A percentile compares a stretch with the other conserved stretches of the same genome.
phyloP scores from a whole-genome alignment of 2,888 invertebrate species.

The Meliscaeva auricollis region DNA sequence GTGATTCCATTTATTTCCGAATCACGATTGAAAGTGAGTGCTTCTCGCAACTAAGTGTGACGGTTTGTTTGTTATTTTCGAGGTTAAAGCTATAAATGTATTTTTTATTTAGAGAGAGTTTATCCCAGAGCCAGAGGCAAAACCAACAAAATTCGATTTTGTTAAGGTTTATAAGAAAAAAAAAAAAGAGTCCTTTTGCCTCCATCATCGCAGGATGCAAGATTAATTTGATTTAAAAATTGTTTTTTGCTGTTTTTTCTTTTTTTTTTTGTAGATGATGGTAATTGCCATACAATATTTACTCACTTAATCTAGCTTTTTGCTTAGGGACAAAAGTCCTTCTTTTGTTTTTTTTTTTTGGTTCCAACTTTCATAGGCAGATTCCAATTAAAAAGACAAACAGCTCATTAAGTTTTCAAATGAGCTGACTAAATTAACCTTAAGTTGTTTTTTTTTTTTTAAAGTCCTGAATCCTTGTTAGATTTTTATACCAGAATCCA shows the following conservation, averaged over 20 bases:
- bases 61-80: background rate
- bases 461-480: background rate
- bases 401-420: slow-evolving; percentile 58
- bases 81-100: background rate
- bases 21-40: slow-evolving; percentile 36
- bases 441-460: slow-evolving; percentile 29
- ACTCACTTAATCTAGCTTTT: slow-evolving; percentile 12
- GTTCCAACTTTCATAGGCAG: background rate
- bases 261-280: background rate
- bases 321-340: background rate
- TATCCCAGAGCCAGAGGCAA: background rate
- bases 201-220: background rate
- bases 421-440: slow-evolving; percentile 44
- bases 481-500: slow-evolving; percentile 13
- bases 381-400: slow-evolving; percentile 42
- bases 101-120: background rate
- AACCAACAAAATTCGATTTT: slow-evolving; percentile 14
- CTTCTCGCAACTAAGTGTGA: slow-evolving; percentile 13
- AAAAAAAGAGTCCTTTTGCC: background rate
- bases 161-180: background rate
- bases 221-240: slow-evolving; percentile 32
- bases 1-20: slow-evolving; percentile 60
- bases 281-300: slow-evolving; percentile 3
- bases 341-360: background rate
- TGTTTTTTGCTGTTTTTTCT: background rate